Percentiles rank a stretch among this genome's conserved stretches.
Evolutionary conservation across 2,888 invertebrate genomes (phyloP).

Genomic region (Dryococelus australis): DNA sequence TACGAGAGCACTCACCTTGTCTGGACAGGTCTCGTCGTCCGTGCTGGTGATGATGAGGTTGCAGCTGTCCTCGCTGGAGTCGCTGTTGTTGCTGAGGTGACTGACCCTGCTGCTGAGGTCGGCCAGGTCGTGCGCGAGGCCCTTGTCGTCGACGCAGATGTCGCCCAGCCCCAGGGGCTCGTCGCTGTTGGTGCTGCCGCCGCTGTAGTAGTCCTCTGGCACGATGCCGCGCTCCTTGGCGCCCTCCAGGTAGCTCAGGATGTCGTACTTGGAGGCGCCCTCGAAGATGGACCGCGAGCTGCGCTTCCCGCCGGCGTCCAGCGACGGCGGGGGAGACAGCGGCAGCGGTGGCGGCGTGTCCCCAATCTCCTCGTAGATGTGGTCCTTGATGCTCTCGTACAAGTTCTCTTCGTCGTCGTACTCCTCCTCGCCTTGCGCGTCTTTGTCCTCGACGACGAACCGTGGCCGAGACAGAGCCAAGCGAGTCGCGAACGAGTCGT

Average conservation of each 20-base stretch:
- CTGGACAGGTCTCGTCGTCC: constrained; percentile 60
- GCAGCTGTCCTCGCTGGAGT: constrained; percentile 85
- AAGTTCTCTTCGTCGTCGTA: constrained; percentile 55
- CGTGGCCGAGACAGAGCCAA: constrained; percentile 32
- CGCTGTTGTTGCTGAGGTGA: constrained; percentile 81
- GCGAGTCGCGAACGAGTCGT: constrained; percentile 20
- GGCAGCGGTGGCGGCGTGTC: constrained; percentile 75
- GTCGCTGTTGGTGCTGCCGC: constrained; percentile 37
- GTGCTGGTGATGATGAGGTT: constrained; percentile 68
- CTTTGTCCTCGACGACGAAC: constrained; percentile 34
- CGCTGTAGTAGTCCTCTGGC: constrained; percentile 67
- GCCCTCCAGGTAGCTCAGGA: constrained; percentile 87
- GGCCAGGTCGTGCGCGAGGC: constrained; percentile 54
- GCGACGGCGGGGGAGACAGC: constrained; percentile 75
- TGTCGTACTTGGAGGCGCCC: constrained; percentile 87
- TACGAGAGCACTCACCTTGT: constrained; percentile 46
- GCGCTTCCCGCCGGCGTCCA: constrained; percentile 49
- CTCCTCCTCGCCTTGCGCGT: constrained; percentile 31
- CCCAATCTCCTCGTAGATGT: constrained; percentile 60
- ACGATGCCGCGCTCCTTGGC: constrained; percentile 79
- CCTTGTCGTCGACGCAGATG: constrained; percentile 42
- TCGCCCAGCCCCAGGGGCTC: constrained; percentile 41
- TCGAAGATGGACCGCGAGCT: constrained; percentile 62
- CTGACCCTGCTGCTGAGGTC: constrained; percentile 75
- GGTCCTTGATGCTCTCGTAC: constrained; percentile 60